phyloP scores from a whole-genome alignment of 2,888 invertebrate genomes.

The Tuberolachnus salignus region DNA sequence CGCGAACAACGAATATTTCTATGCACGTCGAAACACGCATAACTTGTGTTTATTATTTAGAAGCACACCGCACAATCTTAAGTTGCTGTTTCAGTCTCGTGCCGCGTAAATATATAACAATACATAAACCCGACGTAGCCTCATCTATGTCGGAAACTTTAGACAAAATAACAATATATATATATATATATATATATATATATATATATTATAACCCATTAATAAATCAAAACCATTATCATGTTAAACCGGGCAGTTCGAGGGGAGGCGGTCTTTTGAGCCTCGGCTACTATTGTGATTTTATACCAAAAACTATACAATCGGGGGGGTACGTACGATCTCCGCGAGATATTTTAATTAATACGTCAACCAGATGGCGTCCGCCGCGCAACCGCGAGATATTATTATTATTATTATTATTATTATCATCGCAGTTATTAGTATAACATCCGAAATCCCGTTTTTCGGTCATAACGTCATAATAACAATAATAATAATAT shows the following conservation, averaged over 20 bases:
- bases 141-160: constrained; percentile 32
- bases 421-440: neutral
- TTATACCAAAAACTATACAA: constrained; percentile 24
- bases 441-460: too few species aligned
- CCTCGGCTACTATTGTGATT: constrained; percentile 16
- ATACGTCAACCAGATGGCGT: constrained; percentile 28
- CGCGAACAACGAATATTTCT: neutral
- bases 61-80: neutral
- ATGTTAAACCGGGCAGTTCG: neutral
- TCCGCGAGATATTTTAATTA: constrained; percentile 34
- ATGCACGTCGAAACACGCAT: neutral
- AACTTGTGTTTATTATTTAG: constrained; percentile 7
- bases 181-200: constrained; percentile 3
- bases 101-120: constrained; percentile 7
- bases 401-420: constrained; percentile 13
- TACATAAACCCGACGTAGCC: neutral
- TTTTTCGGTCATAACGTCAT: too few species aligned
- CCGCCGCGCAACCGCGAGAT: neutral
- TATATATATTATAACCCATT: neutral
- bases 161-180: constrained; percentile 41
- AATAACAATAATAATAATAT: too few species aligned
- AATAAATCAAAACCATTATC: constrained; percentile 40
- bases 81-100: neutral
- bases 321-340: neutral
- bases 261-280: constrained; percentile 20